Conservation (phyloP, 2,888 invertebrate genomes). For the Syrphus vitripennis region DNA sequence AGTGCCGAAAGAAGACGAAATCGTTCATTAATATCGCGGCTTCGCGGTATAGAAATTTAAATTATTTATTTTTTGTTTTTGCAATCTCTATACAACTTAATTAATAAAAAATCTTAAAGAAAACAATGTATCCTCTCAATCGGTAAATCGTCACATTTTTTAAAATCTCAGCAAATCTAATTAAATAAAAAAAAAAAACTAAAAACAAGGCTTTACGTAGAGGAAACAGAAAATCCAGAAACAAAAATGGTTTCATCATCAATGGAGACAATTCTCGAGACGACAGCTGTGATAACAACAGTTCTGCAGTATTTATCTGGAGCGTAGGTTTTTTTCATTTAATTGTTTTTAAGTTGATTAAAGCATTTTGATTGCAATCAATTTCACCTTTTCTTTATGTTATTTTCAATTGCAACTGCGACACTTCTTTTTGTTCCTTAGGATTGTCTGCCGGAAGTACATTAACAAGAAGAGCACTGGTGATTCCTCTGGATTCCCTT, state of each 20-base stretch:
- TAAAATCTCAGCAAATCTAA: neutral
- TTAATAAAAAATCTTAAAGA: neutral
- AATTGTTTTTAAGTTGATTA: neutral
- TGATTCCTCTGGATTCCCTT: constrained; percentile 89
- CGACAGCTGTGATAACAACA: constrained; percentile 88
- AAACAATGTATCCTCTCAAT: neutral
- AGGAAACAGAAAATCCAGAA: neutral
- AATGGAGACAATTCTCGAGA: constrained; percentile 76
- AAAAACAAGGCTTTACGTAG: neutral
- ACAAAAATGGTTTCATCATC: constrained; percentile 65
- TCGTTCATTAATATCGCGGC: neutral
- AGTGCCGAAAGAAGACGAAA: neutral
- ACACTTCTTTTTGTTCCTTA: constrained; percentile 82
- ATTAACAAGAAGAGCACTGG: constrained; percentile 88
- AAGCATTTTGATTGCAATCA: neutral
- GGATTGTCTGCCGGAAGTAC: constrained; percentile 89
- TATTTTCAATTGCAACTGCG: neutral
- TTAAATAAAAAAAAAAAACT: neutral
- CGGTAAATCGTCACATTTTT: neutral
- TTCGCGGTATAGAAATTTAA: constrained; percentile 9
- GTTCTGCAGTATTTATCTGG: constrained; percentile 93
- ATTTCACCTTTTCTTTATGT: neutral
- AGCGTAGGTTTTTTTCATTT: constrained; percentile 89
- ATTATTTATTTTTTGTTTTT: constrained; percentile 28
- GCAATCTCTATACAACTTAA: constrained; percentile 16